Base-by-base conservation (phyloP, 1,140 invertebrate species). In the Babylonia areolata region DNA sequence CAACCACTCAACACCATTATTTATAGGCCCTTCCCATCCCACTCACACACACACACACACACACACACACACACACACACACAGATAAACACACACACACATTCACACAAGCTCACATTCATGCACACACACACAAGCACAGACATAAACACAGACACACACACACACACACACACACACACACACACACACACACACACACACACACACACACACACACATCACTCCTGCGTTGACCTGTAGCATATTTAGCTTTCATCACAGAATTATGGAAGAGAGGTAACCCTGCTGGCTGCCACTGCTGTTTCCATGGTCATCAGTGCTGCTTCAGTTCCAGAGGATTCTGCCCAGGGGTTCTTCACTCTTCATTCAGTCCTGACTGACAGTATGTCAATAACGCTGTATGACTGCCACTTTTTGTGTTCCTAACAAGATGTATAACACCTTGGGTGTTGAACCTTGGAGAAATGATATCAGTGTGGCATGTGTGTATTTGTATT, bases 251-350 rank as follows among this genome's bases (percentile, higher is more conserved):
- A 2, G 33, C 9, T 73, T 6, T 33, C 33, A 31, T 89, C 86
- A 11, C 85, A 92, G 91, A 79, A 83, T 71, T 89, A 85, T 82
- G 35, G 85, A 17, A 79, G 84, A 64, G 90, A 92, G n/a, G 87
- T 87, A 79, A 69, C 87, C 28, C 73, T 91, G 39, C 73, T 92
- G 40, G 85, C 85, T 86, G 91, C 90, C 17, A 91, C 90, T 79
- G 86, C 91, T 40, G 39, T 89, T 28, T 42, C 81, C 28, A 86
- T 91, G 75, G 69, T 90, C 20, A 86, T 91, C 37, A 89, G 86
- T 64, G 79, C 81, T 33, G 42, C 73, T 33, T 39, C 54, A 37
- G 54, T 71, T 58, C 46, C 40, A 28, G n/a, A 77, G 1, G 39
- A 54, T 2, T 54, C 81, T 78, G 86, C 82, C 17, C 77, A 64